Evolutionary conservation across 2,797 vertebrate genomes (phyloP), one percentile per base, ranked within the genome.

Genomic region (Channallabes apus): DNA sequence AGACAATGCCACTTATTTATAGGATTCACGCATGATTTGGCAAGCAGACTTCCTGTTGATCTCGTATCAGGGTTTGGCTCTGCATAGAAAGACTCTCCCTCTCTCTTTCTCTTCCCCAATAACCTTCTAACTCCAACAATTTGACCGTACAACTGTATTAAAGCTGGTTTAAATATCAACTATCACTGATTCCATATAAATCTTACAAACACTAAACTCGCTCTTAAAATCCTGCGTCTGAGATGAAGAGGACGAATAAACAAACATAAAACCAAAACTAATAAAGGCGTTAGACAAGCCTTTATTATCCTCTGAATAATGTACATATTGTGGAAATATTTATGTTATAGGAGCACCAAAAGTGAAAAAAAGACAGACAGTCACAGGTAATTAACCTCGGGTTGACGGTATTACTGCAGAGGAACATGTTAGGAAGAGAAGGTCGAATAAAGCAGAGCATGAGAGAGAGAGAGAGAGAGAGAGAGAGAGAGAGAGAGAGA

Each of bases 31-130:
- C 82, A 73, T 38, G 78, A 54, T 41, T 68, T 86, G 85, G 85
- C 82, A 80, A 69, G 69, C 69, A 20, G 24, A 69, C 78, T 87
- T 81, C 78, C 82, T 87, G 69, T 87, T 81, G 69, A 68, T 84
- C 69, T 81, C 77, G 71, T 29, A 67, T 41, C 59, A 51, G 61
- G 14, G 71, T 61, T 46, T 75, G 69, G n/a, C 32, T 73, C n/a
- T 80, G 29, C 46, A 32, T 17, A 80, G 17, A 9, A 8, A 65
- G 35, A 73, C 15, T 27, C 22, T 59, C n/a, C 72, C 75, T 72
- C 38, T 80, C n/a, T 61, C 35, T 54, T 29, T 80, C n/a, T 61
- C 35, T 54, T 29, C 5, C 12, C 17, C 29, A 38, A 2, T 78
- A 22, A 54, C n/a, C 8, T n/a, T 73, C 41, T 61, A 14, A 24